Conservation (phyloP, 2,888 invertebrate genomes). For the Gortyna flavago region DNA sequence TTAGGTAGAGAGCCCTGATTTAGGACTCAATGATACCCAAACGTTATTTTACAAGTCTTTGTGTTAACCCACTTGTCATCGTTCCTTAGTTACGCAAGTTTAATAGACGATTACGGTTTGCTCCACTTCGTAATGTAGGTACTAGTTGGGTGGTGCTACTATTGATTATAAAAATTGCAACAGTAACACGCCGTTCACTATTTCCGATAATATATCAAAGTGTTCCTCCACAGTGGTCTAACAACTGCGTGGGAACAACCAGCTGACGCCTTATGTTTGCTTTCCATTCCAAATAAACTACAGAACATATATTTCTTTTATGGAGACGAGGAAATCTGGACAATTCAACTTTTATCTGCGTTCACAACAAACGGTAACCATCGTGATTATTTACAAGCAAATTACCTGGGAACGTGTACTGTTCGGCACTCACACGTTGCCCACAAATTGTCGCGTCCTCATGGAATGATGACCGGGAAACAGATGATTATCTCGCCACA, state of each 20-base stretch:
- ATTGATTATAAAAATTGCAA: constrained; percentile 49
- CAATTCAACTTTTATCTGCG: constrained; percentile 47
- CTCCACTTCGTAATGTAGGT: not conserved
- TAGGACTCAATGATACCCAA: constrained; percentile 30
- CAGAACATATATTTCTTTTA: constrained; percentile 37
- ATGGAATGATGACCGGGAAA: constrained; percentile 55
- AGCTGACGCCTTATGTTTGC: constrained; percentile 39
- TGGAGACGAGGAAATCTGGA: constrained; percentile 51
- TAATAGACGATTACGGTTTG: constrained; percentile 5
- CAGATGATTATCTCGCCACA: constrained; percentile 62
- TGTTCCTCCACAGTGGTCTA: constrained; percentile 24
- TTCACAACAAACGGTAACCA: constrained; percentile 46
- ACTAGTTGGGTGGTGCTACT: not conserved
- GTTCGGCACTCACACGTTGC: constrained; percentile 50
- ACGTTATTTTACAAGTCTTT: constrained; percentile 39
- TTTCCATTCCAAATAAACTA: constrained; percentile 39
- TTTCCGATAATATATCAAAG: constrained; percentile 54
- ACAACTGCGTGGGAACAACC: constrained; percentile 41
- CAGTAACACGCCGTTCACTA: constrained; percentile 23
- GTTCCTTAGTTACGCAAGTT: constrained; percentile 12
- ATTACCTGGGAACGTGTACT: constrained; percentile 58
- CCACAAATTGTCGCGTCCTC: constrained; percentile 34
- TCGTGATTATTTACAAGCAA: constrained; percentile 60
- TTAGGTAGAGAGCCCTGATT: constrained; percentile 20
- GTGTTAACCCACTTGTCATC: constrained; percentile 22